A percentile compares a stretch with the other conserved stretches of the same genome.
phyloP scores from a whole-genome alignment of 2,797 vertebrate genomes.

The Alca torda region DNA sequence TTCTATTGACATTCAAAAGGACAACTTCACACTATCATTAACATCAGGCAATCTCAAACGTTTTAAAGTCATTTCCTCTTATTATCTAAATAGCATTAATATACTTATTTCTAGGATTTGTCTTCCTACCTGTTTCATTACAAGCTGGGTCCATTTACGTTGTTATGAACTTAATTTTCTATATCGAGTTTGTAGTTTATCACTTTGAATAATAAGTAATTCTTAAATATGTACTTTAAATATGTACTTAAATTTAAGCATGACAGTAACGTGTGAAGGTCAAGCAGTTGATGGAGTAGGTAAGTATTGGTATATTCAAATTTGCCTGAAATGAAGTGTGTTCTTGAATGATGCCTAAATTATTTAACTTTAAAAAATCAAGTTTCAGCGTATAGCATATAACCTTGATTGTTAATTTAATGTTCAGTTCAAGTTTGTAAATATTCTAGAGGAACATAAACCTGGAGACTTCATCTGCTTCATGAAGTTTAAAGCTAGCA shows the following conservation, averaged over 20 bases:
- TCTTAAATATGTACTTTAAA: not conserved
- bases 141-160: not conserved
- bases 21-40: not conserved
- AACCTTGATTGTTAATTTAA: not conserved
- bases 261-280: not conserved
- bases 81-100: not conserved
- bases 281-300: not conserved
- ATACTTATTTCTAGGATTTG: not conserved
- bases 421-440: not conserved
- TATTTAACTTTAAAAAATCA: not conserved
- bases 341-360: not conserved
- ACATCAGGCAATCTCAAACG: not conserved
- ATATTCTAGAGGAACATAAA: not conserved
- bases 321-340: not conserved
- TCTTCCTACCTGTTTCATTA: not conserved
- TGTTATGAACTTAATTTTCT: not conserved
- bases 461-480: not conserved
- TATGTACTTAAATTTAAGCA: not conserved
- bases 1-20: not conserved
- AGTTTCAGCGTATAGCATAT: not conserved
- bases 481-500: not conserved
- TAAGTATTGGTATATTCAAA: not conserved
- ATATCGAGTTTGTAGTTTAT: not conserved
- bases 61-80: not conserved
- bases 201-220: not conserved